Percentiles rank a stretch among this genome's conserved stretches.
phyloP scores from a whole-genome alignment of 1,140 invertebrate genomes.

The Steinernema feltiae region DNA sequence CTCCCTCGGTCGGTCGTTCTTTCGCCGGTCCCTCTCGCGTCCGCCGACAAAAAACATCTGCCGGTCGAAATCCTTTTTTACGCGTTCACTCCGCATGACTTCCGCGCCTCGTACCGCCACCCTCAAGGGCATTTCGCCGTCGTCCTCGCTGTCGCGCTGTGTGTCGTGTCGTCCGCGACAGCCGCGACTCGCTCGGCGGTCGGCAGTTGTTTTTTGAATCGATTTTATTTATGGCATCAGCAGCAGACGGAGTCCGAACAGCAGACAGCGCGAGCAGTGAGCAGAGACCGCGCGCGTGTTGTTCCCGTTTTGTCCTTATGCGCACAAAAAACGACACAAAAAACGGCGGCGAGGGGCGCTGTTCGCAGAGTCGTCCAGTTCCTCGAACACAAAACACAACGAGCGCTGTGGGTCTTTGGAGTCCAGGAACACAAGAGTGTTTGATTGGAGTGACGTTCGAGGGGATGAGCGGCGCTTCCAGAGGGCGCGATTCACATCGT shows the following conservation, averaged over 20 bases:
- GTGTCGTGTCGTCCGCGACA: not conserved
- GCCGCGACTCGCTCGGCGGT: not conserved
- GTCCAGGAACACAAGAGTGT: too few relatives aligned
- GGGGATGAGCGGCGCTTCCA: too few relatives aligned
- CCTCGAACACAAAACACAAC: not conserved
- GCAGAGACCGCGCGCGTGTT: not conserved
- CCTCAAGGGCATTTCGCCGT: constrained; percentile 7
- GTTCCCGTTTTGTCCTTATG: not conserved
- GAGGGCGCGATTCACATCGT: too few relatives aligned
- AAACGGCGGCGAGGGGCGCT: not conserved
- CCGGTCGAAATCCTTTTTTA: not conserved
- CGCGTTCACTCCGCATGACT: constrained; percentile 3
- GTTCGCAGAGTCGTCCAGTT: not conserved
- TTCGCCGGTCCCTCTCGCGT: not conserved
- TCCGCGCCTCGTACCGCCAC: constrained; percentile 12
- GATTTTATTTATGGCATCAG: constrained; percentile 9
- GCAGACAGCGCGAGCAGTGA: not conserved
- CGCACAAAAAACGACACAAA: not conserved
- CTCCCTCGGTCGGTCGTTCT: not conserved
- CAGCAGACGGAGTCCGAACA: not conserved
- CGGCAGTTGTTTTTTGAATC: constrained; percentile 10
- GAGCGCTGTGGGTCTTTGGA: too few relatives aligned
- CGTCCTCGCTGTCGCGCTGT: constrained; percentile 1
- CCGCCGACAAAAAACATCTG: constrained; percentile 4
- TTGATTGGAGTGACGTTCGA: too few relatives aligned